Percentiles rank a stretch among this genome's conserved stretches.
phyloP scores from a whole-genome alignment of 2,888 invertebrate genomes.

The Ceraclea dissimilis region DNA sequence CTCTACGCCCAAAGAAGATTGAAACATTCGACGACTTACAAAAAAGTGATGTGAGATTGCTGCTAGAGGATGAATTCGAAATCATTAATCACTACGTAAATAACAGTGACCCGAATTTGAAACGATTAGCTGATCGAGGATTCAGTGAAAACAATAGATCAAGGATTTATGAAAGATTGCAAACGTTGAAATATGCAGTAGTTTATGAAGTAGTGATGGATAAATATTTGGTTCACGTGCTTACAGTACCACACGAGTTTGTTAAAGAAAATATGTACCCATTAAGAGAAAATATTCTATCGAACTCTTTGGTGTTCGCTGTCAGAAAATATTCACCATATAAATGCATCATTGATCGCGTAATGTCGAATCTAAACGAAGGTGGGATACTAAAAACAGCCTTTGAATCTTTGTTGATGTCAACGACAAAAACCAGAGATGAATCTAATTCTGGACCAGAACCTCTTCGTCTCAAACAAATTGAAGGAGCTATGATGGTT shows the following conservation, averaged over 20 bases:
- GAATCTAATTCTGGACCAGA: not conserved
- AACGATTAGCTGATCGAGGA: not conserved
- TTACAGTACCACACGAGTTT: not conserved
- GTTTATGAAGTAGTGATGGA: conserved; percentile 12
- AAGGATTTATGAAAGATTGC: not conserved
- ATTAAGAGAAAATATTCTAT: conserved; percentile 1
- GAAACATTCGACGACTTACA: conserved; percentile 10
- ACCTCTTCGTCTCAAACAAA: conserved; percentile 3
- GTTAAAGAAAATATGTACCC: conserved; percentile 8
- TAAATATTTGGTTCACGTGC: conserved; percentile 2
- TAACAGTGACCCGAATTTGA: conserved; percentile 2
- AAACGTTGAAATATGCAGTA: conserved; percentile 1
- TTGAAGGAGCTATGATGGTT: conserved; percentile 6
- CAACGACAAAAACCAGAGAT: not conserved
- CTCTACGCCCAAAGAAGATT: conserved; percentile 5
- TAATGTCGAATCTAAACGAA: conserved; percentile 9
- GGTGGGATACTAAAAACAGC: conserved; percentile 10
- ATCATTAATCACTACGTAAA: not conserved
- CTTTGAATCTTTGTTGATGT: not conserved
- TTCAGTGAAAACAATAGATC: not conserved
- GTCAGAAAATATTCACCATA: conserved; percentile 14
- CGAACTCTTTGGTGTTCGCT: conserved; percentile 8
- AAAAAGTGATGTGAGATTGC: conserved; percentile 5
- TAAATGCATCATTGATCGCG: conserved; percentile 10
- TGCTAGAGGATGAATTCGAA: not conserved